phyloP scores from a whole-genome alignment of 2,888 invertebrate genomes.

The Yponomeuta plumbellus region DNA sequence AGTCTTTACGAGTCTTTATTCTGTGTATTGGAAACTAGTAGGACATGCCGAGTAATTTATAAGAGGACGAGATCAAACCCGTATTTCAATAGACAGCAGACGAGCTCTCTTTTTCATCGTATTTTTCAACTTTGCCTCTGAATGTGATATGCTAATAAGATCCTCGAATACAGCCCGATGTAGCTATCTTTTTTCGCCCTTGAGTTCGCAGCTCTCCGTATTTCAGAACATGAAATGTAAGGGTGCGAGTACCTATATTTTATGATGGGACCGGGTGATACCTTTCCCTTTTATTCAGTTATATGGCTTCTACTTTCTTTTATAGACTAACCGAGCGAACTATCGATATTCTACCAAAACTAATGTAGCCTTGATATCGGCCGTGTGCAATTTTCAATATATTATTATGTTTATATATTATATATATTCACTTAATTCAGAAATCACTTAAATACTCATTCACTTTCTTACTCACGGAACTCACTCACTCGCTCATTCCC shows the following conservation, averaged over 20 bases:
- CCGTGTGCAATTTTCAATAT: too few relatives aligned
- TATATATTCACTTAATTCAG: too few relatives aligned
- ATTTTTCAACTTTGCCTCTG: constrained; percentile 48
- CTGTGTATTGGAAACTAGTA: too few relatives aligned
- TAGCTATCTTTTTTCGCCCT: not conserved
- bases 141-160: constrained; percentile 59
- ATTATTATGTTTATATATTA: too few relatives aligned
- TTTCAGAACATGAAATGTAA: not conserved
- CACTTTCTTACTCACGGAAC: too few relatives aligned
- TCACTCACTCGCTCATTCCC: too few relatives aligned
- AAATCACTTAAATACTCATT: too few relatives aligned
- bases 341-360: too few relatives aligned
- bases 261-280: not conserved
- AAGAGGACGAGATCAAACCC: constrained; percentile 37
- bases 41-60: too few relatives aligned
- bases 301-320: not conserved
- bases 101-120: constrained; percentile 42
- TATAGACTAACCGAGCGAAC: not conserved
- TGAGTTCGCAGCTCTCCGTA: not conserved
- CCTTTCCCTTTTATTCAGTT: not conserved
- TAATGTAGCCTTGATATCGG: too few relatives aligned
- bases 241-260: not conserved
- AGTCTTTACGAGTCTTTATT: too few relatives aligned
- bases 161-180: constrained; percentile 26
- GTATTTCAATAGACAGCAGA: constrained; percentile 43